A percentile compares a stretch with the other conserved stretches of the same genome.
phyloP scores from a whole-genome alignment of 2,113 vertebrate genomes.

The Manacus vitellinus region DNA sequence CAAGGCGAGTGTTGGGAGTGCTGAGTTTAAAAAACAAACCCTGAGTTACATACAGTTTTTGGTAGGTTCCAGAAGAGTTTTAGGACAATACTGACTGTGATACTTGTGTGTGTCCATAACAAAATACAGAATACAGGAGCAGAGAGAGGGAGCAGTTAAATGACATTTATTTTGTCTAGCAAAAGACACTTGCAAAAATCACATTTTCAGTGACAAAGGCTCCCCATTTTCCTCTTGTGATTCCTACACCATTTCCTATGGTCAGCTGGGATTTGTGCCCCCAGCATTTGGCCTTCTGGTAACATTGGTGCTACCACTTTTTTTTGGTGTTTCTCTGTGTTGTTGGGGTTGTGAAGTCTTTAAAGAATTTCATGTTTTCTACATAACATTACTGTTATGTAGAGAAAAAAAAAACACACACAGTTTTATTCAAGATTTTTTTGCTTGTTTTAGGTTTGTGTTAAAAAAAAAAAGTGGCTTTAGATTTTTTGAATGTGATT shows the following conservation, averaged over 20 bases:
- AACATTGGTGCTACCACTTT: neutral
- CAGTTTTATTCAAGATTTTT: neutral
- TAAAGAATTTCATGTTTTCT: neutral
- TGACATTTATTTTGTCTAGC: neutral
- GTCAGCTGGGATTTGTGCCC: neutral
- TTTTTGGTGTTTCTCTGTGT: neutral
- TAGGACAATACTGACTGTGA: neutral
- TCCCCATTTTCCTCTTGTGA: neutral
- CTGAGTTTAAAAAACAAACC: neutral
- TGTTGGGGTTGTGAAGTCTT: neutral
- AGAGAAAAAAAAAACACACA: neutral
- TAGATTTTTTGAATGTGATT: neutral
- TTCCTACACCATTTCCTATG: neutral
- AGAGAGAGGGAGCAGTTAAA: neutral
- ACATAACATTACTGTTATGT: neutral
- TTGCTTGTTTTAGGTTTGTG: neutral
- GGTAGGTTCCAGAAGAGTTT: neutral
- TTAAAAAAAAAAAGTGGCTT: neutral
- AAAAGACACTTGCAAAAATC: neutral
- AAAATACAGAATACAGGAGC: neutral
- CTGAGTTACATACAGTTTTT: neutral
- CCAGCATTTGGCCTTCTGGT: neutral
- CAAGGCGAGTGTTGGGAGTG: neutral
- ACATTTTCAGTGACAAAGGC: fast-evolving
- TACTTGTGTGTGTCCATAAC: no score